Evolutionary conservation across 2,113 vertebrate species (phyloP).

Genomic region (Thamnaconus septentrionalis): DNA sequence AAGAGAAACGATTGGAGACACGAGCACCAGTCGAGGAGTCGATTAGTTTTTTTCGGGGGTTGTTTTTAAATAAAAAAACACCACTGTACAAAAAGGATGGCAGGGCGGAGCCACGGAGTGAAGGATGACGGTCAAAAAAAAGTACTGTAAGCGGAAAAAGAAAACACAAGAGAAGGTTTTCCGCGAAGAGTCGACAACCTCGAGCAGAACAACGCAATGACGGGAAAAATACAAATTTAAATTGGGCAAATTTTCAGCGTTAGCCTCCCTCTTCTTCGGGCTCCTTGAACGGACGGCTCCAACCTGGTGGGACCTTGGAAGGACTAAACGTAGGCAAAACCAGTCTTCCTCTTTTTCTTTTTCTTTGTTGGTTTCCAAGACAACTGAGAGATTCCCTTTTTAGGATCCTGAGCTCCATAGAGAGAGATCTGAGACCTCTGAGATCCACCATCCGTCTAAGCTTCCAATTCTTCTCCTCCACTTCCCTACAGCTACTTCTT

Average conservation of each 20-base stretch:
- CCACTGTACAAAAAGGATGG: constrained; percentile 65
- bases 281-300: not conserved
- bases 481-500: constrained; percentile 59
- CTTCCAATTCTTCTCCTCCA: not conserved
- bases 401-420: constrained; percentile 27
- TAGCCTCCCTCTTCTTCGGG: constrained; percentile 22
- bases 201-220: constrained; percentile 46
- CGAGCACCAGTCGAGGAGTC: constrained; percentile 71
- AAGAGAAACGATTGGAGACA: constrained; percentile 59
- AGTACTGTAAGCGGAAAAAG: constrained; percentile 33
- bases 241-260: constrained; percentile 30
- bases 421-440: constrained; percentile 22
- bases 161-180: constrained; percentile 51
- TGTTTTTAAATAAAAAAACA: constrained; percentile 35
- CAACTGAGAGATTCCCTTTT: constrained; percentile 27
- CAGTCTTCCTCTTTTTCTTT: constrained; percentile 12
- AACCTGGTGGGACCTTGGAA: not conserved
- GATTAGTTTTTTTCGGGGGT: constrained; percentile 1
- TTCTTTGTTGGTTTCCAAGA: constrained; percentile 47
- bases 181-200: constrained; percentile 36
- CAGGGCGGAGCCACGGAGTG: constrained; percentile 12
- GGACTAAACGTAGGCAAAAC: constrained; percentile 1
- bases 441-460: constrained; percentile 12
- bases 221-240: constrained; percentile 23
- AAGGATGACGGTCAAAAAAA: constrained; percentile 21